A percentile compares a stretch with the other conserved stretches of the same genome.
Evolutionary conservation across 1,140 invertebrate species (phyloP).

Genomic region (Holcopasites calliopsidis): DNA sequence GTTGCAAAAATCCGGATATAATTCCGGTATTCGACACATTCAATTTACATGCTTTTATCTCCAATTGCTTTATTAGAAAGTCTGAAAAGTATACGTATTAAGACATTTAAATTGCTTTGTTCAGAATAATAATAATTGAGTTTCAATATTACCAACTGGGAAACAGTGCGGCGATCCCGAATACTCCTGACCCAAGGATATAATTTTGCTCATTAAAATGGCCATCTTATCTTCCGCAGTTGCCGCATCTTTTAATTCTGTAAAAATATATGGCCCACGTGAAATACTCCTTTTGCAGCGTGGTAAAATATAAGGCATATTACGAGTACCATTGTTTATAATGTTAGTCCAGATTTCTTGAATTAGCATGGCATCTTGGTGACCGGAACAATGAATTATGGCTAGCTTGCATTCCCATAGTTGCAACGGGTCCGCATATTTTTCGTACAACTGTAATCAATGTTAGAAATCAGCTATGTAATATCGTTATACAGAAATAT

Average conservation of each 20-base stretch:
- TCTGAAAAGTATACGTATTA: conserved; percentile 73
- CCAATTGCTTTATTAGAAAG: conserved; percentile 87
- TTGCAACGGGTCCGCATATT: conserved; percentile 89
- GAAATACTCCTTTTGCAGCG: too few relatives aligned
- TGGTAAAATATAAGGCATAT: conserved; percentile 63
- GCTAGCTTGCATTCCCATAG: conserved; percentile 92
- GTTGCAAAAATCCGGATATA: conserved; percentile 84
- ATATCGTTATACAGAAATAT: neutral
- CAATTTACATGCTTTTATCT: conserved; percentile 86
- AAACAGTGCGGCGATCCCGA: conserved; percentile 87
- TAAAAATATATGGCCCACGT: conserved; percentile 18
- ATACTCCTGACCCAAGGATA: conserved; percentile 86
- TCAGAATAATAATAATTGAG: neutral
- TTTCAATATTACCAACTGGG: conserved; percentile 82
- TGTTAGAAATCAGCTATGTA: neutral
- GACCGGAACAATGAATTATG: conserved; percentile 91
- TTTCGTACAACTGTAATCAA: conserved; percentile 86
- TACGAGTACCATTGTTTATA: conserved; percentile 81
- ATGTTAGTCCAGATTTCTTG: conserved; percentile 91
- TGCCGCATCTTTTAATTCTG: conserved; percentile 72
- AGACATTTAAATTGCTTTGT: neutral
- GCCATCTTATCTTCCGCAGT: conserved; percentile 83
- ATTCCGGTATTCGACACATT: conserved; percentile 85
- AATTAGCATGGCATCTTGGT: conserved; percentile 87
- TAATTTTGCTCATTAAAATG: conserved; percentile 87